Evolutionary conservation across 2,888 invertebrate species (phyloP).

Genomic region (Ochropacha duplaris): DNA sequence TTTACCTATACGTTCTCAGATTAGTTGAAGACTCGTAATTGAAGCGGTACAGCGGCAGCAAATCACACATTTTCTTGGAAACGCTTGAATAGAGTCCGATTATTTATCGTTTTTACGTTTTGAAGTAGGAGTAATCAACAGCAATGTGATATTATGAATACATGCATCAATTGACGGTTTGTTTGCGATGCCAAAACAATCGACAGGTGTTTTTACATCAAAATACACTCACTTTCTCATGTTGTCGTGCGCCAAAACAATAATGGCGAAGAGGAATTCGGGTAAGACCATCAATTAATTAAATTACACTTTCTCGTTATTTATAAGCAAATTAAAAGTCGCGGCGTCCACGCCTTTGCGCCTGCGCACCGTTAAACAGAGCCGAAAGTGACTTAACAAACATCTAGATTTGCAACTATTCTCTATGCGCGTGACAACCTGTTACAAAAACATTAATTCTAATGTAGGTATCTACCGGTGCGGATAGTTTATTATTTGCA

Average conservation of each 20-base stretch:
- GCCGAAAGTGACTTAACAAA: conserved; percentile 58
- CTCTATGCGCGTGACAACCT: neutral
- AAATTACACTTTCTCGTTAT: conserved; percentile 70
- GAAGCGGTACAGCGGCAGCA: conserved; percentile 46
- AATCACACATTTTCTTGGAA: conserved; percentile 58
- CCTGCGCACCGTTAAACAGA: conserved; percentile 55
- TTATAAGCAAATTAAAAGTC: conserved; percentile 64
- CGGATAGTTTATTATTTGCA: neutral
- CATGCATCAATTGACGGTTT: conserved; percentile 15
- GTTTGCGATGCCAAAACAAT: conserved; percentile 12
- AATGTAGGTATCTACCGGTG: too few species aligned
- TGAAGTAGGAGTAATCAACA: conserved; percentile 48
- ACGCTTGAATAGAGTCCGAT: conserved; percentile 65
- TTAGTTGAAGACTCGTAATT: conserved; percentile 49
- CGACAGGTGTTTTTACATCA: conserved; percentile 2
- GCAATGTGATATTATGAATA: conserved; percentile 21
- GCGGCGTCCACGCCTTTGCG: conserved; percentile 27
- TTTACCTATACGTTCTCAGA: conserved; percentile 49
- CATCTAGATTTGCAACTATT: conserved; percentile 1
- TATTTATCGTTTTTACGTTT: conserved; percentile 62
- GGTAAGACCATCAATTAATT: conserved; percentile 67
- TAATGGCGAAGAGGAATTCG: conserved; percentile 54
- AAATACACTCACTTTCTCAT: conserved; percentile 65
- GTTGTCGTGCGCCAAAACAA: conserved; percentile 43
- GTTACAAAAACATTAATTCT: neutral